phyloP scores from a whole-genome alignment of 2,113 vertebrate genomes.

The Cyphomyrus discorhynchus region DNA sequence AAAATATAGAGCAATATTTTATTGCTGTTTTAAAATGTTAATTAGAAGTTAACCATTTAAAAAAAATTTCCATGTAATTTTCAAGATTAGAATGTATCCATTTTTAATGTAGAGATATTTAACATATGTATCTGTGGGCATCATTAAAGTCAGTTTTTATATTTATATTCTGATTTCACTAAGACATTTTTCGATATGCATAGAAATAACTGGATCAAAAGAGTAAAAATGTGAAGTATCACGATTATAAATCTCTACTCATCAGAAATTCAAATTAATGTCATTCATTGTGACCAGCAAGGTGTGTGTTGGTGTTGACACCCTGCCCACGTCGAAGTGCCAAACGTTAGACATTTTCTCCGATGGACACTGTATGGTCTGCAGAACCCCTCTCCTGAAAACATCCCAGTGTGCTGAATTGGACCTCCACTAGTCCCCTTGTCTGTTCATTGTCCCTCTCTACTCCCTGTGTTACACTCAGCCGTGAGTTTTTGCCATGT shows the following conservation, averaged over 20 bases:
- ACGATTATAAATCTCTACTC: neutral
- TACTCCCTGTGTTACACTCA: conserved; percentile 13
- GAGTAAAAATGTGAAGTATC: neutral
- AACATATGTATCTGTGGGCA: neutral
- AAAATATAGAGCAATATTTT: neutral
- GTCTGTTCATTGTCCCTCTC: neutral
- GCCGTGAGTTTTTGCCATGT: conserved; percentile 12
- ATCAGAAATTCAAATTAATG: neutral
- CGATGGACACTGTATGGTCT: neutral
- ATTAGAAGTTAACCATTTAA: neutral
- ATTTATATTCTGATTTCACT: neutral
- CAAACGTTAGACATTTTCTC: neutral
- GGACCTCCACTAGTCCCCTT: neutral
- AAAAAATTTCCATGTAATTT: neutral
- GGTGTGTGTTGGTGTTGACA: neutral
- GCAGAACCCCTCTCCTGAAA: neutral
- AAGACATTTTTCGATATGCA: neutral
- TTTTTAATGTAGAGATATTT: neutral
- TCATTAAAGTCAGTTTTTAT: neutral
- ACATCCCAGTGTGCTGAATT: neutral
- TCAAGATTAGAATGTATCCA: neutral
- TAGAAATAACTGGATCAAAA: neutral
- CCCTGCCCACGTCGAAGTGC: neutral
- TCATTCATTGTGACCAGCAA: neutral
- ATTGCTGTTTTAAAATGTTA: neutral